phyloP scores from a whole-genome alignment of 2,113 vertebrate species.

The Onychostruthus taczanowskii region DNA sequence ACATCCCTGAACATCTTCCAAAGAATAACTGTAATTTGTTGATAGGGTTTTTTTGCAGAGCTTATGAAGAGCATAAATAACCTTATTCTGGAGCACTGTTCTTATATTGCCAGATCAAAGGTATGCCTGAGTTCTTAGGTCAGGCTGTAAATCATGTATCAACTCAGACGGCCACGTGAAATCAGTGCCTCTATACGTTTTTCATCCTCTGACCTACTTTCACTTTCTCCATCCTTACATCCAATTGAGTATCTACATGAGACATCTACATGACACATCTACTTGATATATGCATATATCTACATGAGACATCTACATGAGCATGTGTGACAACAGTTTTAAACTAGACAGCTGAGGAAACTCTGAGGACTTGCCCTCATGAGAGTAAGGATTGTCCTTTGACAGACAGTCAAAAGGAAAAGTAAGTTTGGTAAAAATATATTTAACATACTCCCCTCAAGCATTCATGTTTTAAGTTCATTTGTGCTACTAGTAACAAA shows the following conservation, averaged over 20 bases:
- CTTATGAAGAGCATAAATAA: background rate
- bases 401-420: background rate
- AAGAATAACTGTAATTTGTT: background rate
- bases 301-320: too few species aligned
- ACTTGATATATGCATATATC: background rate
- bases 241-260: background rate
- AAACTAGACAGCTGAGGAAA: background rate
- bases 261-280: background rate
- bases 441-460: background rate
- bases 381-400: background rate
- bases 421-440: background rate
- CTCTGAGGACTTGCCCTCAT: background rate
- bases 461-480: background rate
- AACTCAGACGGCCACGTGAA: background rate
- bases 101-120: background rate
- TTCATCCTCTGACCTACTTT: background rate
- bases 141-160: background rate
- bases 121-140: background rate
- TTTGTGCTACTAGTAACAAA: background rate
- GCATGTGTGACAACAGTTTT: accelerated
- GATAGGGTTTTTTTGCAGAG: background rate
- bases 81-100: background rate
- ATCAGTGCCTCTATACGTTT: background rate
- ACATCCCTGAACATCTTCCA: background rate
- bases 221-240: background rate